Base-by-base conservation (phyloP, 2,113 vertebrate genomes). In the Tupaia chinensis region DNA sequence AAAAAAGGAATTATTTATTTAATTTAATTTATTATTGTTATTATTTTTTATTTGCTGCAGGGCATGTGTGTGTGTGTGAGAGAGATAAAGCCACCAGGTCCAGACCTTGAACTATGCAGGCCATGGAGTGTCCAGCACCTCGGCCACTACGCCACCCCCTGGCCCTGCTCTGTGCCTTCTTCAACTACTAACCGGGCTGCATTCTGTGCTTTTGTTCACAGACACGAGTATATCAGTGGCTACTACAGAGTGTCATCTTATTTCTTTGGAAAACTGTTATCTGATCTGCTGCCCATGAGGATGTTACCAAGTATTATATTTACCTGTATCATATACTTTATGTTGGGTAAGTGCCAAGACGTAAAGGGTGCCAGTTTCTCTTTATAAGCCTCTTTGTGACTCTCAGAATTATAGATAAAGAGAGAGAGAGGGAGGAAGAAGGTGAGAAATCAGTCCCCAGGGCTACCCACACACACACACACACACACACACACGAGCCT, bases 151-250 rank as follows among this genome's bases (percentile, higher is more conserved):
- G 44, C 44, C 44, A 44, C 44, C 44, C 44, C 44, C 44, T 32
- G 44, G 44, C 44, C 44, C 44, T 54, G 25, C 12, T 15, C 22
- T 22, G 6, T 58, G 25, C 9, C 23, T 91, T 76, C 23, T 69
- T 29, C 27, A 88, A 76, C 66, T 91, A 63, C 94, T n/a, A 44
- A 44, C 54, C 25, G 74, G 9, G 23, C 5, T 20, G 3, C 19
- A 4, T 34, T 69, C 3, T 69, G 0, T 56, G 2, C 89, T 63
- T 97, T 85, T 98, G n/a, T 97, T 94, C 97, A 0, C 97, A 99
- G 99, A 93, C 99, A 99, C 8, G 99, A 99, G 96, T 99, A 99
- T 19, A 99, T 99, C 98, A 99, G 99, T 72, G 99, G 99, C 3
- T 99, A 99, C 96, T 99, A 99, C 98, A 98, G 99, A 92, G 97